phyloP scores from a whole-genome alignment of 2,113 vertebrate genomes.

The Phalacrocorax brasilianus region DNA sequence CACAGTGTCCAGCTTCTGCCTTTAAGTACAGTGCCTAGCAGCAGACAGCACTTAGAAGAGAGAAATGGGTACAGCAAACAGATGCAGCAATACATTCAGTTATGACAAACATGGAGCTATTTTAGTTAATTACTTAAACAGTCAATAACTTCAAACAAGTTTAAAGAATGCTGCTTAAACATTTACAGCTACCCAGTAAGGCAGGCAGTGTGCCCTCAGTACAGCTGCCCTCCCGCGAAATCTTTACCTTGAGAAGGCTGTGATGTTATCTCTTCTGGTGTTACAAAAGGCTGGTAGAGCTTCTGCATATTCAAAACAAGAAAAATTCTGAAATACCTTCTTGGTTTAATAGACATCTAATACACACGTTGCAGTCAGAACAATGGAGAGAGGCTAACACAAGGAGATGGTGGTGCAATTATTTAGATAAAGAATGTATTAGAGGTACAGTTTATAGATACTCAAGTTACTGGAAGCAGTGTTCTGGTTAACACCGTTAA shows the following conservation, averaged over 20 bases:
- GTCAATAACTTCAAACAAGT: not conserved
- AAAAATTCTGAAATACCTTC: not conserved
- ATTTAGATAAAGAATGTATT: not conserved
- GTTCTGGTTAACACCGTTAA: not conserved
- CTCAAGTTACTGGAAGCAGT: not conserved
- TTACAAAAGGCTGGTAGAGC: constrained; percentile 72
- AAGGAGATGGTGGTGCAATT: not conserved
- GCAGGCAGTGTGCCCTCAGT: not conserved
- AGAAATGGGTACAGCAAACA: not conserved
- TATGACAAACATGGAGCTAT: not conserved
- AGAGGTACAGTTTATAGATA: not conserved
- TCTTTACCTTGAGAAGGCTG: constrained; percentile 80
- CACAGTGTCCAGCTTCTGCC: not conserved
- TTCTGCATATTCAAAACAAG: constrained; percentile 67
- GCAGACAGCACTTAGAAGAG: not conserved
- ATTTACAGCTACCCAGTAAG: not conserved
- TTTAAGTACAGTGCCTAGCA: not conserved
- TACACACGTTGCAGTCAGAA: not conserved
- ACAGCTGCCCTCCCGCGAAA: not conserved
- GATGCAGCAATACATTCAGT: not conserved
- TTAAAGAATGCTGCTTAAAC: not conserved
- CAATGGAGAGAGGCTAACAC: not conserved
- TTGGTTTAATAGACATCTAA: not conserved
- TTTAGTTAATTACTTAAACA: not conserved
- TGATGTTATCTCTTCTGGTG: constrained; percentile 68